Base-by-base conservation (phyloP, 2,797 vertebrate genomes). In the Diceros bicornis region DNA sequence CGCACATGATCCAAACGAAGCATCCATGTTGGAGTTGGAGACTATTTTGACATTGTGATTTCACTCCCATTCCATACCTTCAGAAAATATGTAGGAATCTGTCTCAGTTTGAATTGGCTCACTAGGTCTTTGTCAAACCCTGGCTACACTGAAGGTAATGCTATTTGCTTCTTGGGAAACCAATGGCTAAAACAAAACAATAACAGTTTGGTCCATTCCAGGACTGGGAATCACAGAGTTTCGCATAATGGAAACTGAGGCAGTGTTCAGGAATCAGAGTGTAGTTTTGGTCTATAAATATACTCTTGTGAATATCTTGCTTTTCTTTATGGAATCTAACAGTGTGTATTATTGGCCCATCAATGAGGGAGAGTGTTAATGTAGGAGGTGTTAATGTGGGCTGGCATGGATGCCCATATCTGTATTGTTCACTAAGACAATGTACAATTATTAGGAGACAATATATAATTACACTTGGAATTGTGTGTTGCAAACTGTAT, bases 401-500 rank as follows among this genome's bases (percentile, higher is more conserved):
- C 74, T 95, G 96, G 79, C 90, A 62, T 50, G 87, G 88, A 37
- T 96, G 81, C 84, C 94, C 68, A 78, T 77, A 94, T 77, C 72
- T 83, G 57, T 89, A 83, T 95, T 96, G 92, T 96, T 97, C 97
- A 71, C 68, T 13, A 86, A 97, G 94, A 97, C 88, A 97, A 94
- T 96, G 88, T 96, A 23, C 94, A 97, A 98, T 98, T 98, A 97
- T 86, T 94, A 96, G 84, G 89, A 95, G 92, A 97, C 94, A 96
- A 88, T 97, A 92, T 96, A 78, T 96, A 97, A 98, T 98, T 97
- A 96, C 77, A 95, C 0, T 20, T 29, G 92, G 96, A 91, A 89
- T 94, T 94, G 87, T 92, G 93, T 97, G 90, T 71, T 37, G 68
- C 84, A 71, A 89, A 96, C 75, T 64, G 34, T 92, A 74, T 55